Evolutionary conservation across 92 coral and sea anemone species (phyloP).

Genomic region (Palythoa caribaeorum): DNA sequence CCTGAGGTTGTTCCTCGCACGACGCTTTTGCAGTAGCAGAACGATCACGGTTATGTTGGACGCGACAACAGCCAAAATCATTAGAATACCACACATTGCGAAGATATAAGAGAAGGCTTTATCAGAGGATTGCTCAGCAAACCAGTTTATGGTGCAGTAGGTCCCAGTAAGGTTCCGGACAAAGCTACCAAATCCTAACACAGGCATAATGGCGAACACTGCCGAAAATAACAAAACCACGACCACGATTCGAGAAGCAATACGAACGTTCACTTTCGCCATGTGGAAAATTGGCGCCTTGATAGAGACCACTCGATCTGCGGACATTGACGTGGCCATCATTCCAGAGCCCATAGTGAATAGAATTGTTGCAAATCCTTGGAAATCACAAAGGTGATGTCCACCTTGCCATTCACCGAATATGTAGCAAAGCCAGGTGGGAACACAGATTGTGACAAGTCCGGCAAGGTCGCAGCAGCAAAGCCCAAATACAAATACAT

Average conservation of each 20-base stretch:
- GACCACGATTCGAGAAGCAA: slow-evolving; percentile 58
- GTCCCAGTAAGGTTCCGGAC: slow-evolving; percentile 67
- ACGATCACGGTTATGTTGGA: slow-evolving; percentile 72
- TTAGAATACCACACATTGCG: slow-evolving; percentile 72
- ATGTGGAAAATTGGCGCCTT: slow-evolving; percentile 83
- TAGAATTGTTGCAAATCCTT: slow-evolving; percentile 78
- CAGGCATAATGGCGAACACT: slow-evolving; percentile 72
- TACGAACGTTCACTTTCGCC: slow-evolving; percentile 41
- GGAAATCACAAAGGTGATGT: slow-evolving; percentile 74
- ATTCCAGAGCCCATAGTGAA: slow-evolving; percentile 77
- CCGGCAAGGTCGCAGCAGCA: slow-evolving; percentile 76
- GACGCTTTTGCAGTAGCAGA: slow-evolving; percentile 20
- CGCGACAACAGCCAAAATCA: slow-evolving; percentile 63
- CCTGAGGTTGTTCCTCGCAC: slow-evolving; percentile 15
- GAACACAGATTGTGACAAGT: slow-evolving; percentile 64
- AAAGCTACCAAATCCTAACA: slow-evolving; percentile 80
- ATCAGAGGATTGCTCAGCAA: slow-evolving; percentile 63
- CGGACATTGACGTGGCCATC: slow-evolving; percentile 78
- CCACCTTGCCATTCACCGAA: slow-evolving; percentile 80
- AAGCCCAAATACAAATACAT: slow-evolving; percentile 82
- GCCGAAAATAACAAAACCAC: slow-evolving; percentile 56
- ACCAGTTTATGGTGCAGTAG: slow-evolving; percentile 84
- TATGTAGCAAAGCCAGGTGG: slow-evolving; percentile 81
- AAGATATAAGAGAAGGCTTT: slow-evolving; percentile 71
- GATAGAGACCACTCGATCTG: slow-evolving; percentile 78